Base-by-base conservation (phyloP, 2,113 vertebrate species). In the Scolopax mira region DNA sequence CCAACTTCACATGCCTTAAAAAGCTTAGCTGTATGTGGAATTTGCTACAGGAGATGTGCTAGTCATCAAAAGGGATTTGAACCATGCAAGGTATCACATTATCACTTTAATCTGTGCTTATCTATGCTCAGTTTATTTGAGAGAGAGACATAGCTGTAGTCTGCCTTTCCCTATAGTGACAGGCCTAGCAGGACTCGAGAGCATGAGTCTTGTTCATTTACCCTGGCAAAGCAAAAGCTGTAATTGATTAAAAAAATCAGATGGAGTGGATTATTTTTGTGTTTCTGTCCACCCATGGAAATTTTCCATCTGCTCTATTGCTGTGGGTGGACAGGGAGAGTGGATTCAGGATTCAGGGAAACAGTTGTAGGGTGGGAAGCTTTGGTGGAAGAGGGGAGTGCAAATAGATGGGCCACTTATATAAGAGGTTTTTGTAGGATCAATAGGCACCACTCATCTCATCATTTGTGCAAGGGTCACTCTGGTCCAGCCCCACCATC, bases 381-480 rank as follows among this genome's bases (percentile, higher is more conserved):
- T 22, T 30, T 84, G 51, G 6, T 55, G 57, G 69, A 80, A 71
- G 46, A 60, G 9, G 2, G 18, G 60, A 39, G 16, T 28, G 11
- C 37, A 49, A 78, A 39, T 3, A 18, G 41, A 18, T 7, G 18
- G 54, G 30, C 24, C 24, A 11, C 21, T 65, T n/a, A 30, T 10
- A 2, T 3, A 12, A 41, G 51, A 42, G 39, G 4, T 39, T 78
- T 55, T 17, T 37, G 5, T 14, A 27, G 37, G 30, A 66, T 42
- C 44, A 18, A 10, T 4, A 18, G 51, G 39, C n/a, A 55, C 17
- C 1, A 2, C 30, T 28, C 18, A 28, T 22, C 31, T 60, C 19
- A 0, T 54, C 2, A 0, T 19, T 30, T 46, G n/a, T 23, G 37
- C 11, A 17, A 41, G 33, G 19, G 28, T 27, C 0, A 1, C 8